These are phyloP conservation scores for Drosophila bocqueti DNA, from an alignment of 1,140 invertebrate species.

Conservation along the genomic window DNA sequence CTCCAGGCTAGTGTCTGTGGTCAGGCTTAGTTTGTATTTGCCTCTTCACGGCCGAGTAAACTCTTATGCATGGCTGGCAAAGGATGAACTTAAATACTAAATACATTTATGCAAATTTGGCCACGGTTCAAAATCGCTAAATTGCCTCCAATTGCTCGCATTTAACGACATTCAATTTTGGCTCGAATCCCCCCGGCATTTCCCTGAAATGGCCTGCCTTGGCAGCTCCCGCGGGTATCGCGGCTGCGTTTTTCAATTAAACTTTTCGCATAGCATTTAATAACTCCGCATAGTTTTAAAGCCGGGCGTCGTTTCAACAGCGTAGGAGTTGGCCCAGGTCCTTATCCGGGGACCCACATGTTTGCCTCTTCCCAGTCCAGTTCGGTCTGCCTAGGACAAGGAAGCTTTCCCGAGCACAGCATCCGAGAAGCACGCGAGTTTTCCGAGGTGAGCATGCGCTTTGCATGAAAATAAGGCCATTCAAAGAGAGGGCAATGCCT, in stretches of 20 bases:
- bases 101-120: slow-evolving; percentile 80
- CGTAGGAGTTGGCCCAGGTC: slow-evolving; percentile 48
- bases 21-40: slow-evolving; percentile 4
- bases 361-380: slow-evolving; percentile 34
- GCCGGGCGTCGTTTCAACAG: slow-evolving; percentile 45
- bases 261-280: slow-evolving; percentile 77
- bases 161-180: slow-evolving; percentile 66
- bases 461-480: neutral
- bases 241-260: slow-evolving; percentile 71
- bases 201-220: slow-evolving; percentile 12
- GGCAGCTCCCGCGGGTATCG: slow-evolving; percentile 27
- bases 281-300: slow-evolving; percentile 74
- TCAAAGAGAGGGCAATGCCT: slow-evolving; percentile 5
- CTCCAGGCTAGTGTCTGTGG: neutral
- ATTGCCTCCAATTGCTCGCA: slow-evolving; percentile 76
- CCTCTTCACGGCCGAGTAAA: slow-evolving; percentile 1
- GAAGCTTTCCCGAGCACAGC: slow-evolving; percentile 53
- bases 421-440: slow-evolving; percentile 3
- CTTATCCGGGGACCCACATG: slow-evolving; percentile 22
- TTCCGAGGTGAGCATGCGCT: slow-evolving; percentile 56
- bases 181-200: slow-evolving; percentile 1
- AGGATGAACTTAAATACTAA: slow-evolving; percentile 74
- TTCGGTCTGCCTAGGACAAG: slow-evolving; percentile 17
- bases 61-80: slow-evolving; percentile 57
- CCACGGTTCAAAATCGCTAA: slow-evolving; percentile 62